phyloP scores from a whole-genome alignment of 2,888 invertebrate species.

The Pachycephus smyrnensis region DNA sequence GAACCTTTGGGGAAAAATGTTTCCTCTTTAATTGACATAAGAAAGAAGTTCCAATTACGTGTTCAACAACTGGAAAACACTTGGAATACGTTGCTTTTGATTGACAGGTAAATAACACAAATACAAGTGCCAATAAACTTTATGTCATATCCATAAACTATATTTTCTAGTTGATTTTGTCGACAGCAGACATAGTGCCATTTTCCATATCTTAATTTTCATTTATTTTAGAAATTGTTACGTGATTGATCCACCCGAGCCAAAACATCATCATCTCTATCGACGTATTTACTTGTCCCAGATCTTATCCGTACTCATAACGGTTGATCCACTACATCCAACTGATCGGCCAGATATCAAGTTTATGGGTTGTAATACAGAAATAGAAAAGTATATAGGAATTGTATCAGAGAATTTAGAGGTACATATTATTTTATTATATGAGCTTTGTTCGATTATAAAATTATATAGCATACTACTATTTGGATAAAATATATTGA shows the following conservation, averaged over 20 bases:
- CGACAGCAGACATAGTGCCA: not conserved
- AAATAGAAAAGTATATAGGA: constrained; percentile 46
- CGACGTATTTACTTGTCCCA: constrained; percentile 56
- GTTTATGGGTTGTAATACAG: constrained; percentile 53
- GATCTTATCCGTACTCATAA: constrained; percentile 51
- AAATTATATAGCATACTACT: constrained; percentile 6
- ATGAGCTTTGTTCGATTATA: not conserved
- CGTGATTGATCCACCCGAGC: constrained; percentile 56
- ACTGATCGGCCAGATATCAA: constrained; percentile 51
- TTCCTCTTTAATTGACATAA: constrained; percentile 38
- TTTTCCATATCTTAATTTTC: not conserved
- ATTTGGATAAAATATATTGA: not conserved
- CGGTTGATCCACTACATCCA: constrained; percentile 49
- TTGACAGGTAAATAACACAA: constrained; percentile 51
- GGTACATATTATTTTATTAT: constrained; percentile 31
- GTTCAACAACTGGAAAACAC: constrained; percentile 42
- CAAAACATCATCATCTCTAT: constrained; percentile 58
- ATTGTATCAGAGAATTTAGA: constrained; percentile 44
- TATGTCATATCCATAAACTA: constrained; percentile 7
- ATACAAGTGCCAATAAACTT: constrained; percentile 6
- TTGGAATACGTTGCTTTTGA: constrained; percentile 51
- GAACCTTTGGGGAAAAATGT: constrained; percentile 40
- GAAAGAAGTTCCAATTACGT: constrained; percentile 43
- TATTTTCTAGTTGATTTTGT: not conserved
- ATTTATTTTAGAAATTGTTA: constrained; percentile 52